phyloP scores from a whole-genome alignment of 1,140 invertebrate genomes.

The Bactericera cockerelli region DNA sequence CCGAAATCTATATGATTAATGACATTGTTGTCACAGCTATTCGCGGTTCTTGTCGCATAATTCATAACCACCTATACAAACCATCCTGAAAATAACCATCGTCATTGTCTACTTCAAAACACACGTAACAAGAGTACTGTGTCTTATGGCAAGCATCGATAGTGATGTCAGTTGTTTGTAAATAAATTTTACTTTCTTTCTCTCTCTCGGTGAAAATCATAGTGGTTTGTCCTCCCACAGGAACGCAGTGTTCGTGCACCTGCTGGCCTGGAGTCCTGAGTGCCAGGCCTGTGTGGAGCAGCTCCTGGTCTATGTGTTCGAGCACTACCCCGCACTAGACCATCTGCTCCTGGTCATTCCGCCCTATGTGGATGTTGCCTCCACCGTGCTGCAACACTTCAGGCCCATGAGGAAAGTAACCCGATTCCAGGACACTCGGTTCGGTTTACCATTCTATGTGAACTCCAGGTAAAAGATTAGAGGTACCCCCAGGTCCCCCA shows the following conservation, averaged over 20 bases:
- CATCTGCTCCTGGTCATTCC: not conserved
- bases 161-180: too few relatives aligned
- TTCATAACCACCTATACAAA: too few relatives aligned
- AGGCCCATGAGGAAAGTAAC: not conserved
- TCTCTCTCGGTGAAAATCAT: too few relatives aligned
- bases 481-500: too few relatives aligned
- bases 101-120: too few relatives aligned
- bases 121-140: too few relatives aligned
- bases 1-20: too few relatives aligned
- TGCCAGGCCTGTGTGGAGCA: not conserved
- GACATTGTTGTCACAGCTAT: too few relatives aligned
- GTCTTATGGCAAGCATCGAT: too few relatives aligned
- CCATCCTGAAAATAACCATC: too few relatives aligned
- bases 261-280: not conserved
- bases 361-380: not conserved
- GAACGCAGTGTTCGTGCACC: not conserved
- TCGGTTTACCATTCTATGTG: not conserved
- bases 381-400: not conserved
- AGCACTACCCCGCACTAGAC: not conserved
- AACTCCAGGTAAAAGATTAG: conserved; percentile 1
- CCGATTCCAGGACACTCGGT: not conserved
- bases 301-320: not conserved
- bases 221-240: not conserved
- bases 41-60: too few relatives aligned
- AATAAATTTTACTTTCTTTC: too few relatives aligned